phyloP scores from a whole-genome alignment of 2,797 vertebrate species.

The Scolopax bukidnonensis region DNA sequence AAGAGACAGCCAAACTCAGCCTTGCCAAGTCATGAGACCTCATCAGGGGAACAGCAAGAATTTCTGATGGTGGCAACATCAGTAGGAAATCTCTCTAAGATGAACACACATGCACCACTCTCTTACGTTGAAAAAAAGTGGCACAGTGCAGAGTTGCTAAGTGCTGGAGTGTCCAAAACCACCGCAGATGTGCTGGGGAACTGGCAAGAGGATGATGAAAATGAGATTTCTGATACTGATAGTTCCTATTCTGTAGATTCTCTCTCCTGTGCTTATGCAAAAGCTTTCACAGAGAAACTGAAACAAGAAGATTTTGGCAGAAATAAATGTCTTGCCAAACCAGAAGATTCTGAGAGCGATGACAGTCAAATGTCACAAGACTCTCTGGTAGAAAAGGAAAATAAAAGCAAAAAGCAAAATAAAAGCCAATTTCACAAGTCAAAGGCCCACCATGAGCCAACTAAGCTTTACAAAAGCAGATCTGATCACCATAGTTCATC shows the following conservation, averaged over 20 bases:
- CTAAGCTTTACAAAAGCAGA: conserved; percentile 43
- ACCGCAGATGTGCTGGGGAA: conserved; percentile 66
- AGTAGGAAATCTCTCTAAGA: conserved; percentile 82
- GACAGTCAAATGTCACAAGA: conserved; percentile 93
- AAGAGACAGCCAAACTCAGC: conserved; percentile 64
- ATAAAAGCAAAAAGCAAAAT: conserved; percentile 43
- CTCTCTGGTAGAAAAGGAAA: conserved; percentile 81
- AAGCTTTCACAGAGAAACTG: conserved; percentile 77
- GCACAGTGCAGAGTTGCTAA: conserved; percentile 81
- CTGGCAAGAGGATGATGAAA: conserved; percentile 78
- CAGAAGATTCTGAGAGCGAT: conserved; percentile 86
- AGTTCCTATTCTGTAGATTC: conserved; percentile 93
- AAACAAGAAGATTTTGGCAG: conserved; percentile 75
- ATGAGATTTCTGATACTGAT: conserved; percentile 86
- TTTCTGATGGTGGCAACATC: conserved; percentile 79
- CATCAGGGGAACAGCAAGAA: conserved; percentile 58
- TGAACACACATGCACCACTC: conserved; percentile 44
- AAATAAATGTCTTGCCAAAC: conserved; percentile 52
- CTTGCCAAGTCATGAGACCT: conserved; percentile 39
- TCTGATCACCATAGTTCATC: conserved; percentile 38
- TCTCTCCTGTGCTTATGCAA: conserved; percentile 86
- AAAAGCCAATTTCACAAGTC: conserved; percentile 43
- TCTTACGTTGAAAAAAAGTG: conserved; percentile 75
- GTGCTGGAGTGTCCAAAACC: conserved; percentile 51
- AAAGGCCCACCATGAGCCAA: neutral